Conservation (phyloP, 2,113 vertebrate species). For the Chelonoidis abingdonii region DNA sequence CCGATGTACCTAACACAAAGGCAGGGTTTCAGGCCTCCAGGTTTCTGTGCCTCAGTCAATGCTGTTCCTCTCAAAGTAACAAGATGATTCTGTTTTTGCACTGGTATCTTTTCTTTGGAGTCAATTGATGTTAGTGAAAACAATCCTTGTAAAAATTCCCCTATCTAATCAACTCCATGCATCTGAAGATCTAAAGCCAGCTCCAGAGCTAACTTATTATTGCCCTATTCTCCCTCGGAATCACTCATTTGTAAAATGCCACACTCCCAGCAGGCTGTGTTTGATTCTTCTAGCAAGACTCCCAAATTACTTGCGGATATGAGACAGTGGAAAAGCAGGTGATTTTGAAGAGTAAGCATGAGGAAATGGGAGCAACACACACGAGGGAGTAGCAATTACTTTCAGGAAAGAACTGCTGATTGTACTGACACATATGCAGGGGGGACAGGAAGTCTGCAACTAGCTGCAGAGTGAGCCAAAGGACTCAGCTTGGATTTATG, state of each 20-base stretch:
- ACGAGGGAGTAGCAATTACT: not conserved
- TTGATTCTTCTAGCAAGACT: not conserved
- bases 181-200: not conserved
- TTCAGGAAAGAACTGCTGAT: not conserved
- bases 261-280: not conserved
- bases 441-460: not conserved
- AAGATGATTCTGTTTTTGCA: not conserved
- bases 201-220: not conserved
- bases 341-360: not conserved
- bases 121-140: not conserved
- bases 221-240: not conserved
- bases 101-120: not conserved
- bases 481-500: not conserved
- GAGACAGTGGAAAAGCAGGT: not conserved
- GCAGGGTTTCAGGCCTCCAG: not conserved
- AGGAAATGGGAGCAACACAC: not conserved
- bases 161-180: not conserved
- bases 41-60: not conserved
- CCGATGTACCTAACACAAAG: not conserved
- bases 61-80: rapidly evolving
- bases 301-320: not conserved
- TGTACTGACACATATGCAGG: rapidly evolving
- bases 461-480: rapidly evolving
- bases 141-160: not conserved
- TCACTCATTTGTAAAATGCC: not conserved